phyloP scores from a whole-genome alignment of 1,140 invertebrate genomes.

The Prorops nasuta region DNA sequence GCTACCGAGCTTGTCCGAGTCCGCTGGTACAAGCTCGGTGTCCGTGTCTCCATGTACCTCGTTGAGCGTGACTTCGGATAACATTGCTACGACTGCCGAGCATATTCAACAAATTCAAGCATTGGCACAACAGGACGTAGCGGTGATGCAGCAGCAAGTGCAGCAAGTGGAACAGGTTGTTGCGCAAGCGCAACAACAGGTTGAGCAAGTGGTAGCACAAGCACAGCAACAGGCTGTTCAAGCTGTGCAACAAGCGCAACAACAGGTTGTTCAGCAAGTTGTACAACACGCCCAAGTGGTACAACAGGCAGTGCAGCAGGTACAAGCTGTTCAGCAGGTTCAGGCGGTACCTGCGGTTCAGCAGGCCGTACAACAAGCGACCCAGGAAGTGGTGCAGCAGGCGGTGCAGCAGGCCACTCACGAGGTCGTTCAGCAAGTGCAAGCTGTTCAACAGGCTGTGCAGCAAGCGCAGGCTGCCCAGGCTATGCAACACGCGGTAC shows the following conservation, averaged over 20 bases:
- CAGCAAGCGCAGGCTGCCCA: slow-evolving; percentile 57
- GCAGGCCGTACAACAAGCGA: slow-evolving; percentile 45
- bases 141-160: slow-evolving; percentile 48
- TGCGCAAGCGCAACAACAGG: slow-evolving; percentile 50
- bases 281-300: slow-evolving; percentile 50
- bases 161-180: slow-evolving; percentile 53
- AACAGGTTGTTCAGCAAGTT: slow-evolving; percentile 52
- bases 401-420: slow-evolving; percentile 62
- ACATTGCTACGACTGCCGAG: slow-evolving; percentile 31
- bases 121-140: slow-evolving; percentile 40
- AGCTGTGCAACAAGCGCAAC: slow-evolving; percentile 47
- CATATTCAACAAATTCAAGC: slow-evolving; percentile 36
- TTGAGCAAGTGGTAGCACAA: slow-evolving; percentile 52
- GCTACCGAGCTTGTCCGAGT: slow-evolving; percentile 57
- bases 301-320: slow-evolving; percentile 56
- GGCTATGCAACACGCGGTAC: slow-evolving; percentile 52
- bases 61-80: slow-evolving; percentile 35
- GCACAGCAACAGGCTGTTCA: slow-evolving; percentile 49
- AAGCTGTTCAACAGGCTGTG: slow-evolving; percentile 63
- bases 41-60: slow-evolving; percentile 25
- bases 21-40: slow-evolving; percentile 51
- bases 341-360: slow-evolving; percentile 35
- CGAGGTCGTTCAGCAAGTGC: slow-evolving; percentile 60
- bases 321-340: slow-evolving; percentile 46
- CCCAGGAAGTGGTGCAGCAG: slow-evolving; percentile 54